A percentile compares a stretch with the other conserved stretches of the same genome.
Conservation (phyloP, 92 coral and sea anemone species). For the Pocillopora meandrina region DNA sequence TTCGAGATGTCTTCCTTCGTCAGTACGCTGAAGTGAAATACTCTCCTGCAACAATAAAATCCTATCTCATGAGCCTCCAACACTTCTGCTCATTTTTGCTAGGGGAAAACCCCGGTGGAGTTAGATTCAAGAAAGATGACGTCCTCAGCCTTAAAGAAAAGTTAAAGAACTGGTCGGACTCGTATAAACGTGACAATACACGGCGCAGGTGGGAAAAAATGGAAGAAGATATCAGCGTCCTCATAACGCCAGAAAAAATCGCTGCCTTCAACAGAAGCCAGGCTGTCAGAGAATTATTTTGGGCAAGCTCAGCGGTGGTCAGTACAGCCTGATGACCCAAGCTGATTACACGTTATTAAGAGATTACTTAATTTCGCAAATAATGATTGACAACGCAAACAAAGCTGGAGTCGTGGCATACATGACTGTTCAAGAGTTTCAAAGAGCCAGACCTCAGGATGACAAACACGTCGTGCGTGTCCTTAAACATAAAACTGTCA, state of each 20-base stretch:
- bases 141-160: slow-evolving; percentile 39
- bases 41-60: slow-evolving; percentile 50
- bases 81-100: slow-evolving; percentile 59
- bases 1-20: slow-evolving; percentile 44
- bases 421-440: slow-evolving; percentile 51
- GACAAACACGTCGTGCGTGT: slow-evolving; percentile 38
- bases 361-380: slow-evolving; percentile 52
- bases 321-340: slow-evolving; percentile 45
- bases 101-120: slow-evolving; percentile 55
- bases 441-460: slow-evolving; percentile 35
- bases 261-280: slow-evolving; percentile 49
- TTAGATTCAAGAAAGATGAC: slow-evolving; percentile 34
- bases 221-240: slow-evolving; percentile 40
- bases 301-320: slow-evolving; percentile 45
- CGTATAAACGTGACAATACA: slow-evolving; percentile 42
- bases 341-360: slow-evolving; percentile 44
- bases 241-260: slow-evolving; percentile 43
- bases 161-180: slow-evolving; percentile 48
- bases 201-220: slow-evolving; percentile 64
- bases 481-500: slow-evolving; percentile 53
- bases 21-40: slow-evolving; percentile 44
- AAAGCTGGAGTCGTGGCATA: slow-evolving; percentile 55
- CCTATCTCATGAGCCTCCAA: slow-evolving; percentile 62
- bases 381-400: slow-evolving; percentile 57
- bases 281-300: slow-evolving; percentile 52